phyloP scores from a whole-genome alignment of 2,888 invertebrate genomes.

The Galerucella nymphaeae region DNA sequence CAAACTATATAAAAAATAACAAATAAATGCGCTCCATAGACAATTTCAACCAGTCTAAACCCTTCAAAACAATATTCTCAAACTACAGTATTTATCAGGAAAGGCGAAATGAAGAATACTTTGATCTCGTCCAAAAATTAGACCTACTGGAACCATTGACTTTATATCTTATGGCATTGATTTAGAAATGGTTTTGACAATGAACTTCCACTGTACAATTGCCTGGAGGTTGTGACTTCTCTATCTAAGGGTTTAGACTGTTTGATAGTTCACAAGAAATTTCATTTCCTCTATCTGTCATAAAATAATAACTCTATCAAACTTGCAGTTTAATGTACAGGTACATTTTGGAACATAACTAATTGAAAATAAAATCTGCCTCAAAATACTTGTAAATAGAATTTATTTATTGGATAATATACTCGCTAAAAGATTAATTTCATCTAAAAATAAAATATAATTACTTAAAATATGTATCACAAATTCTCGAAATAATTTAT shows the following conservation, averaged over 20 bases:
- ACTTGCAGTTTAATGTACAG: slow-evolving; percentile 1
- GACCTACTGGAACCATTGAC: no score
- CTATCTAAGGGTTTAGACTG: slow-evolving; percentile 9
- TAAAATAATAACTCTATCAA: slow-evolving; percentile 12
- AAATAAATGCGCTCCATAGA: slow-evolving; percentile 50
- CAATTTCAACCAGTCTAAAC: slow-evolving; percentile 29
- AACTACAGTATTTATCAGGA: not conserved
- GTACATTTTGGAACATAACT: slow-evolving; percentile 17
- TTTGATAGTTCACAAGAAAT: slow-evolving; percentile 10
- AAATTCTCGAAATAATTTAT: slow-evolving; percentile 9
- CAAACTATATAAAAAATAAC: slow-evolving; percentile 58
- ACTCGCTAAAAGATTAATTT: not conserved
- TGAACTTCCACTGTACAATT: not conserved
- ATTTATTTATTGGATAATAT: not conserved
- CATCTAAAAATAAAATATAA: not conserved
- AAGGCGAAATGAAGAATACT: no score
- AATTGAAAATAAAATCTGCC: slow-evolving; percentile 9
- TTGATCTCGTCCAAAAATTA: no score
- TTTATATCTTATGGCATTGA: no score
- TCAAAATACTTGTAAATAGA: not conserved
- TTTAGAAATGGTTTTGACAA: no score
- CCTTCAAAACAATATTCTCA: not conserved
- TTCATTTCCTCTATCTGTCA: slow-evolving; percentile 35
- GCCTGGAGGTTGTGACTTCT: not conserved
- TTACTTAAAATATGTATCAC: slow-evolving; percentile 9